A percentile compares a stretch with the other conserved stretches of the same genome.
These are phyloP conservation scores for Gopherus flavomarginatus DNA, from an alignment of 2,113 vertebrate genomes.

Conservation along the genomic window DNA sequence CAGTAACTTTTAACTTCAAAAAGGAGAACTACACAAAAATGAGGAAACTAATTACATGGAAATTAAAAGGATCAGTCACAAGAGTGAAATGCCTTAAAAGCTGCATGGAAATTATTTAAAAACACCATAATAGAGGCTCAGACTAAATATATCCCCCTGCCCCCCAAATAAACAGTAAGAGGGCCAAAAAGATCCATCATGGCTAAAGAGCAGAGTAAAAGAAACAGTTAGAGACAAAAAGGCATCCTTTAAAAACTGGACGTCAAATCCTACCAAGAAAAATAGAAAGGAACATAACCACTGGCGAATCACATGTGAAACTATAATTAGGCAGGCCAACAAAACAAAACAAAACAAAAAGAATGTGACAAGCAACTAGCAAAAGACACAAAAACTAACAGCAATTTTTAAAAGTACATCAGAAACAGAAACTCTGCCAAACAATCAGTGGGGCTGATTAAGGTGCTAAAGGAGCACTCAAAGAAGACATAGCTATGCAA, in stretches of 20 bases:
- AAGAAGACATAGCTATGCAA: too few relatives aligned
- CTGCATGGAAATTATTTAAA: background rate
- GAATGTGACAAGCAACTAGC: background rate
- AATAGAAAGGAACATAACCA: background rate
- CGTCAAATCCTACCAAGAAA: background rate
- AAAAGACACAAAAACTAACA: too few relatives aligned
- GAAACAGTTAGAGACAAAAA: background rate
- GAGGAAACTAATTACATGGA: background rate
- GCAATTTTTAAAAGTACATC: too few relatives aligned
- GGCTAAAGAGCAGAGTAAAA: background rate
- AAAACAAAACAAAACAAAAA: background rate
- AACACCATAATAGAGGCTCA: background rate
- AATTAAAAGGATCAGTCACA: background rate
- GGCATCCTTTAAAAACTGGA: background rate
- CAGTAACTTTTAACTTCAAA: background rate
- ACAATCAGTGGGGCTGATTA: too few relatives aligned
- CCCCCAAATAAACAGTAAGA: background rate
- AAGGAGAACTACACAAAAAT: background rate
- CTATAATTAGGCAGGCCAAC: background rate
- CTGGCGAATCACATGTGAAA: background rate
- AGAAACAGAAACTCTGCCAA: too few relatives aligned
- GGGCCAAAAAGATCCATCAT: background rate
- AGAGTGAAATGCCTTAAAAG: background rate
- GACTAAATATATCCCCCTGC: too few relatives aligned
- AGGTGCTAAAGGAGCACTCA: too few relatives aligned